Base-by-base conservation (phyloP, 2,888 invertebrate genomes). In the Caenorhabditis japonica region DNA sequence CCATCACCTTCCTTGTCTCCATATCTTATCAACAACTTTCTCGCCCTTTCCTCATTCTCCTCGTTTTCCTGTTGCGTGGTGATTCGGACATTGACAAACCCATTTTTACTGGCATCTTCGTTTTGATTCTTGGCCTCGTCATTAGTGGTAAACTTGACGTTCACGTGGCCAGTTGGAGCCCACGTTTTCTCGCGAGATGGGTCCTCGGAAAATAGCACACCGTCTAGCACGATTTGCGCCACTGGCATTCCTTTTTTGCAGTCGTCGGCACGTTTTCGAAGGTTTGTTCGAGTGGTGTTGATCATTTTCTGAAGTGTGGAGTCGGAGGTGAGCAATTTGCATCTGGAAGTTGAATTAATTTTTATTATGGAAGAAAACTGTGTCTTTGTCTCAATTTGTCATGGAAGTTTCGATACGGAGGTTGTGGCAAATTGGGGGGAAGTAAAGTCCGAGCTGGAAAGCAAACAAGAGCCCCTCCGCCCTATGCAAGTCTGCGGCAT, bases 81-180 rank as follows among this genome's bases (percentile, higher is more conserved):
- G 52, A 77, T 75, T 8, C 60, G 58, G 19, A 78, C 74, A 55
- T 78, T 78, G 10, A 78, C 75, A 15, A 72, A 66, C 25, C 78
- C 78, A 34, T 44, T 47, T 21, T 33, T 27, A 5, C 39, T 15
- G 1, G 19, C 51, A 21, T 58, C 34, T 27, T 27, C 30, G 23
- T 13, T 38, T 51, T 44, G n/a, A 17, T 55, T 27, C 5, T 30
- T 30, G 30, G 30, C 30, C 10, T 53, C 62, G n/a, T 69, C 62
- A 27, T 66, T 17, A 56, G 73, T 68, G 13, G 68, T 75, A 23
- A 79, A 64, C 12, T 53, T 17, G 1, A 79, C 78, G 53, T 76
- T 79, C 1, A 79, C 68, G 56, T 76, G 55, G 38, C 80, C 80
- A 43, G 53, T 71, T 15, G 80, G 80, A 1, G 75, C 27, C 77